A percentile compares a stretch with the other conserved stretches of the same genome.
These are phyloP conservation scores for Yponomeuta malinellus DNA, from an alignment of 2,888 invertebrate genomes.

Conservation along the genomic window DNA sequence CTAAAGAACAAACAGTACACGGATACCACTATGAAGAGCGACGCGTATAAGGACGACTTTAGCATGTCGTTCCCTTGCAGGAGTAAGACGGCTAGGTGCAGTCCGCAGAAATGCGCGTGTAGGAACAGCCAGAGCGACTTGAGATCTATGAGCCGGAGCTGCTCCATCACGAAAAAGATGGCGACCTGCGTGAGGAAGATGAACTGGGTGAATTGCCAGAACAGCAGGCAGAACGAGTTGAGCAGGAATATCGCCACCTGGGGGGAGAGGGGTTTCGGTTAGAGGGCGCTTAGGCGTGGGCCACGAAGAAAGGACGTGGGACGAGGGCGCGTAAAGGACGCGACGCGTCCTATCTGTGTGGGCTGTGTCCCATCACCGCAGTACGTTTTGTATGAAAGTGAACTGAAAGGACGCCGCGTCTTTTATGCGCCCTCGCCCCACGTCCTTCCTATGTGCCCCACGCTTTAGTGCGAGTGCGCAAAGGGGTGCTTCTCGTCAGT, in stretches of 20 bases:
- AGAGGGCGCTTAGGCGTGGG: no score
- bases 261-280: conserved; percentile 26
- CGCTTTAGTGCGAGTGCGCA: no score
- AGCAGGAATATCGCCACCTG: conserved; percentile 57
- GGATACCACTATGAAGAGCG: conserved; percentile 57
- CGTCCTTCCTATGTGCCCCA: no score
- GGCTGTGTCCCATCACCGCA: no score
- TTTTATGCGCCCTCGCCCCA: no score
- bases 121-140: conserved; percentile 51
- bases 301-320: no score
- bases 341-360: no score
- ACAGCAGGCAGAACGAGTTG: conserved; percentile 69
- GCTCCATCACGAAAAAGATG: conserved; percentile 83
- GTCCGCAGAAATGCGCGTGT: conserved; percentile 60
- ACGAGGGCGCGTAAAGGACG: no score
- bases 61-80: conserved; percentile 67
- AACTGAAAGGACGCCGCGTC: no score
- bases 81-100: conserved; percentile 55
- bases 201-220: conserved; percentile 91
- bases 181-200: conserved; percentile 85
- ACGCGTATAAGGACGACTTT: conserved; percentile 65
- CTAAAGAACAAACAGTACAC: conserved; percentile 53
- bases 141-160: conserved; percentile 67
- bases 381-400: no score
- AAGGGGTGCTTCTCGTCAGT: no score